Evolutionary conservation across 2,888 invertebrate genomes (phyloP).

Genomic region (Geotrupes spiniger): DNA sequence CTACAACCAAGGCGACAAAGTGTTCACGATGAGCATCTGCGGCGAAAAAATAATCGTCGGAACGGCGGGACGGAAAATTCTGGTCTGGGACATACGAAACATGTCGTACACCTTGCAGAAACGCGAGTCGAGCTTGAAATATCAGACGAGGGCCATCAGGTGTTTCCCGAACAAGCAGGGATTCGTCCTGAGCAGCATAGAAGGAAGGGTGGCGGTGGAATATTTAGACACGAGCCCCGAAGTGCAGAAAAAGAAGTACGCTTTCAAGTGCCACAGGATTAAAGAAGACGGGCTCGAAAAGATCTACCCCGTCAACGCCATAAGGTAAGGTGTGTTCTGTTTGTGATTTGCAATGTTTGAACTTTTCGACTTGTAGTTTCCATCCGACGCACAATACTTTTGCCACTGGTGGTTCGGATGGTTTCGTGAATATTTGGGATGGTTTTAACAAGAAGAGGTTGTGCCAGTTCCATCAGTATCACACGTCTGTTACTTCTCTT

Average conservation of each 20-base stretch:
- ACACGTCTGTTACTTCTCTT: slow-evolving; percentile 89
- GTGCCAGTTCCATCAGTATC: slow-evolving; percentile 97
- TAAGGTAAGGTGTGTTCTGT: slow-evolving; percentile 54
- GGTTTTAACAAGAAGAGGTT: slow-evolving; percentile 98
- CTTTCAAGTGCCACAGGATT: slow-evolving; percentile 95
- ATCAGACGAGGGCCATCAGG: slow-evolving; percentile 91
- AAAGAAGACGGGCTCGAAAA: slow-evolving; percentile 93
- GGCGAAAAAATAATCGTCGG: slow-evolving; percentile 96
- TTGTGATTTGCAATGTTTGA: too few species aligned
- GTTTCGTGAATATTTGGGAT: slow-evolving; percentile 99
- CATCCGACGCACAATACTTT: slow-evolving; percentile 96
- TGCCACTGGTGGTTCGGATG: slow-evolving; percentile 97
- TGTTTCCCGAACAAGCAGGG: slow-evolving; percentile 88
- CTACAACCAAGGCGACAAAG: slow-evolving; percentile 79
- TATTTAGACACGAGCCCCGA: slow-evolving; percentile 95
- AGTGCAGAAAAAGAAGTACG: slow-evolving; percentile 97
- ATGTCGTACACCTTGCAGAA: slow-evolving; percentile 92
- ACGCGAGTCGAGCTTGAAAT: slow-evolving; percentile 94
- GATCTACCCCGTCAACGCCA: slow-evolving; percentile 97
- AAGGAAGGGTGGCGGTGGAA: slow-evolving; percentile 96
- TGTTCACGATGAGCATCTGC: slow-evolving; percentile 92
- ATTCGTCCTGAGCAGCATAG: slow-evolving; percentile 96
- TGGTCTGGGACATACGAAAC: slow-evolving; percentile 96
- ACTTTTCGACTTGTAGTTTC: too few species aligned
- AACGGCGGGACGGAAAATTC: slow-evolving; percentile 89